A percentile compares a stretch with the other conserved stretches of the same genome.
Conservation (phyloP, 2,888 invertebrate genomes). For the Scaptodrosophila latifasciaeformis region DNA sequence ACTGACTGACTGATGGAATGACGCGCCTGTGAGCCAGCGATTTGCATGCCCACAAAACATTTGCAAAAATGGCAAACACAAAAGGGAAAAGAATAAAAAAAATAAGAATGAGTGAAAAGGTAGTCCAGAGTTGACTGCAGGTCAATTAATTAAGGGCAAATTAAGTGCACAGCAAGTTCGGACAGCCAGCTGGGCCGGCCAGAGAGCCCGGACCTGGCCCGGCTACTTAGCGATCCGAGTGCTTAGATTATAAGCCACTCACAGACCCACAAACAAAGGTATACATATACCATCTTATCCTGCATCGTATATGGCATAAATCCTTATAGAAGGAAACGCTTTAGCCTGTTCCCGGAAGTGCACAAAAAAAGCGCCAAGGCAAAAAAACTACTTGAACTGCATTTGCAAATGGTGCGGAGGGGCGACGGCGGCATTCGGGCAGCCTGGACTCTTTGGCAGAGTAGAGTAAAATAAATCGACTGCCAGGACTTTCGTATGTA, state of each 20-base stretch:
- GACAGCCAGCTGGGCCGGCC: neutral
- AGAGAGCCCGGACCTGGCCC: conserved; percentile 6
- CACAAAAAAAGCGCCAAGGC: conserved; percentile 4
- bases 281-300: too few species aligned
- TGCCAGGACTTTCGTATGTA: conserved; percentile 4
- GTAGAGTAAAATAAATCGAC: too few species aligned
- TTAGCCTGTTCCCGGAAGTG: conserved; percentile 59
- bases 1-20: neutral
- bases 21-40: conserved; percentile 45
- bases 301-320: conserved; percentile 42
- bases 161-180: conserved; percentile 45
- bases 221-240: conserved; percentile 55
- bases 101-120: too few species aligned
- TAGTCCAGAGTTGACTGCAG: conserved; percentile 49
- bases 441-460: too few species aligned
- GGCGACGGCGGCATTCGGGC: too few species aligned
- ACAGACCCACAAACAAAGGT: too few species aligned
- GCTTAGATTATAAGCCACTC: conserved; percentile 53
- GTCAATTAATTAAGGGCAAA: conserved; percentile 66
- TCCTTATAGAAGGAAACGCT: conserved; percentile 50
- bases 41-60: conserved; percentile 59
- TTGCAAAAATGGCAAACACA: conserved; percentile 13
- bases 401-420: conserved; percentile 14
- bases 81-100: too few species aligned
- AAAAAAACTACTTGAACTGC: too few species aligned